These are phyloP conservation scores for Alca torda DNA, from an alignment of 2,797 vertebrate species.

Conservation along the genomic window DNA sequence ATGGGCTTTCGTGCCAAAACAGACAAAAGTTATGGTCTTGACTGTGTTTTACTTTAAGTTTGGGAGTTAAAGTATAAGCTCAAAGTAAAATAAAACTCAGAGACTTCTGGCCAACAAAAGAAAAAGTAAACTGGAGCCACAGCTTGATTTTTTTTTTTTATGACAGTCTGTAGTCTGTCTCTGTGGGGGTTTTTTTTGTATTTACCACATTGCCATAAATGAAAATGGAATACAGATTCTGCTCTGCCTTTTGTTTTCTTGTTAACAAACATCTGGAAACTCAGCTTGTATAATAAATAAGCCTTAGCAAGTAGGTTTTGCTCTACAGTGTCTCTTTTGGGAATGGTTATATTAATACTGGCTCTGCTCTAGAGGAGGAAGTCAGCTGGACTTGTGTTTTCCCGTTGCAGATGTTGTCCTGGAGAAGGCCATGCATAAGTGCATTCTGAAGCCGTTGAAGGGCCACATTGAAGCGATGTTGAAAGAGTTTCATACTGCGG, in stretches of 20 bases:
- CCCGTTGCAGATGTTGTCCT: slow-evolving; percentile 87
- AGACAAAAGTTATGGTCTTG: not conserved
- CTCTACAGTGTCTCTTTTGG: not conserved
- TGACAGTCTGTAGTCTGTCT: not conserved
- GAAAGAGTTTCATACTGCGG: slow-evolving; percentile 87
- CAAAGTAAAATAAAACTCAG: not conserved
- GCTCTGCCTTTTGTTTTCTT: slow-evolving; percentile 1
- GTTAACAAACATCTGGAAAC: slow-evolving; percentile 32
- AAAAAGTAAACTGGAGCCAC: not conserved
- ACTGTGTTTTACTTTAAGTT: not conserved
- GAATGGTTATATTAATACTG: not conserved
- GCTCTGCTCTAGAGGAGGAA: slow-evolving; percentile 3
- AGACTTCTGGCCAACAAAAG: not conserved
- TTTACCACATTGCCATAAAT: not conserved
- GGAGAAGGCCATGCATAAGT: slow-evolving; percentile 99
- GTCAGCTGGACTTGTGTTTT: slow-evolving; percentile 42
- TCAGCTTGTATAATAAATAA: not conserved
- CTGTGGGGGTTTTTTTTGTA: not conserved
- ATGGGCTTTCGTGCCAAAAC: not conserved
- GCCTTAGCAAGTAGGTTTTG: not conserved
- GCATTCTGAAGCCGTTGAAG: slow-evolving; percentile 94
- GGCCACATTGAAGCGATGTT: slow-evolving; percentile 85
- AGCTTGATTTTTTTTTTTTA: too few species aligned
- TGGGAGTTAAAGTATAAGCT: not conserved
- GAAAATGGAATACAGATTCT: not conserved